Conservation (phyloP, 2,888 invertebrate species). For the Caenorhabditis sp. region DNA sequence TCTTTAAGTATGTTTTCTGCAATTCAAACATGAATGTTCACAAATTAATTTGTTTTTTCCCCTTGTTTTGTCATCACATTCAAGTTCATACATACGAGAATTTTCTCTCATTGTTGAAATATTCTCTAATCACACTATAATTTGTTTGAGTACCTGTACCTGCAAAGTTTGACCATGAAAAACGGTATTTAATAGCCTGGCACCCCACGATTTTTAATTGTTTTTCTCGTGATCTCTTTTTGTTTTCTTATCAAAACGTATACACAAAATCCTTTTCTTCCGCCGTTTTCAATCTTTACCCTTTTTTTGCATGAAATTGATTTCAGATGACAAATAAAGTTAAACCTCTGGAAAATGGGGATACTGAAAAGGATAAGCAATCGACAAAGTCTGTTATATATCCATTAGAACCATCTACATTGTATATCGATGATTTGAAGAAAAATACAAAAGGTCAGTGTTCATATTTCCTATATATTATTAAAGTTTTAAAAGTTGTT, state of each 20-base stretch:
- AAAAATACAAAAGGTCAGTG: slow-evolving; percentile 44
- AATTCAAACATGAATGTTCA: too few relatives aligned
- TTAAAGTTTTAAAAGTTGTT: neutral
- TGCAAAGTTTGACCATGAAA: neutral
- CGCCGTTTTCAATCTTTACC: neutral
- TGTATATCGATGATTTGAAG: slow-evolving; percentile 51
- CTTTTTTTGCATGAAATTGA: neutral
- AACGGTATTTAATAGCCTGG: slow-evolving; percentile 1
- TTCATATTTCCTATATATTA: too few relatives aligned
- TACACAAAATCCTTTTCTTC: neutral
- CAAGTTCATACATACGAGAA: neutral
- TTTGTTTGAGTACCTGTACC: neutral
- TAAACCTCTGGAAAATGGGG: slow-evolving; percentile 10
- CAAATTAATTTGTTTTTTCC: too few relatives aligned
- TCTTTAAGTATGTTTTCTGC: too few relatives aligned
- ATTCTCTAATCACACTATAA: neutral
- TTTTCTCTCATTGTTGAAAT: neutral
- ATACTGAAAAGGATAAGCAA: slow-evolving; percentile 5
- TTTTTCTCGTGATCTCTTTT: slow-evolving; percentile 2
- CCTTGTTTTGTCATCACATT: neutral
- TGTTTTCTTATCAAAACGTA: neutral
- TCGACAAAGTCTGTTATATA: slow-evolving; percentile 39
- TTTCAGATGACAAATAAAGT: slow-evolving; percentile 9
- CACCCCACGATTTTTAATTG: slow-evolving; percentile 1
- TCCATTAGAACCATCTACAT: slow-evolving; percentile 44